Conservation (phyloP, 2,113 vertebrate species). For the Urocynchramus pylzowi region DNA sequence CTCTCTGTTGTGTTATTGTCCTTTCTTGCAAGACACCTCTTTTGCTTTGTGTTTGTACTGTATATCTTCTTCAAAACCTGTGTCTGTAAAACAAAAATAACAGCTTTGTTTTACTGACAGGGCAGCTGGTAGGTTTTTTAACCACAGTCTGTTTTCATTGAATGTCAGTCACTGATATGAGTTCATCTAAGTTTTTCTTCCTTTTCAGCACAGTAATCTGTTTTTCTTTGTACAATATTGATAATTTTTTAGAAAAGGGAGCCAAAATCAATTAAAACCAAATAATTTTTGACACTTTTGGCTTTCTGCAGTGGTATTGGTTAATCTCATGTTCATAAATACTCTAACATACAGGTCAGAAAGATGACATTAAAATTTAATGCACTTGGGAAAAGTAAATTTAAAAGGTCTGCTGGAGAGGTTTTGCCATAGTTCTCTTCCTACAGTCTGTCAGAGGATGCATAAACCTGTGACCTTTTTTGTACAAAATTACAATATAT, state of each 20-base stretch:
- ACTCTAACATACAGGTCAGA: constrained; percentile 62
- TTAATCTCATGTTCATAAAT: constrained; percentile 73
- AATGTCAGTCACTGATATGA: background rate
- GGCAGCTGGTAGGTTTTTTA: background rate
- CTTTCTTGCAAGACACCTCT: background rate
- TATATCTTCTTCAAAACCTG: background rate
- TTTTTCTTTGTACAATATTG: background rate
- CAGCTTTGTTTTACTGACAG: background rate
- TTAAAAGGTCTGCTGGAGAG: constrained; percentile 63
- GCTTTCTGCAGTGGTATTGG: background rate
- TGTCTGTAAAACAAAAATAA: background rate
- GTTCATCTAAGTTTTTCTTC: background rate
- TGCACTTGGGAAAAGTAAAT: constrained; percentile 70
- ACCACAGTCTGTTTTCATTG: background rate
- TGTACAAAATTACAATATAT: constrained; percentile 75
- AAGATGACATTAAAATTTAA: constrained; percentile 68
- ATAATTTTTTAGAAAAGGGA: constrained; percentile 28
- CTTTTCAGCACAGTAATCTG: background rate
- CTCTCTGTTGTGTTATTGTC: background rate
- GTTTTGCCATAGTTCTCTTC: constrained; percentile 54
- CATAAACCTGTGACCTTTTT: constrained; percentile 74
- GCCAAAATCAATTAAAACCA: constrained; percentile 61
- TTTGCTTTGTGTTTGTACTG: background rate
- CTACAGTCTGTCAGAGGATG: constrained; percentile 60
- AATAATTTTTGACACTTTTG: constrained; percentile 31